Evolutionary conservation across 2,888 invertebrate genomes (phyloP).

Genomic region (Dyspetes luteomarginatus): DNA sequence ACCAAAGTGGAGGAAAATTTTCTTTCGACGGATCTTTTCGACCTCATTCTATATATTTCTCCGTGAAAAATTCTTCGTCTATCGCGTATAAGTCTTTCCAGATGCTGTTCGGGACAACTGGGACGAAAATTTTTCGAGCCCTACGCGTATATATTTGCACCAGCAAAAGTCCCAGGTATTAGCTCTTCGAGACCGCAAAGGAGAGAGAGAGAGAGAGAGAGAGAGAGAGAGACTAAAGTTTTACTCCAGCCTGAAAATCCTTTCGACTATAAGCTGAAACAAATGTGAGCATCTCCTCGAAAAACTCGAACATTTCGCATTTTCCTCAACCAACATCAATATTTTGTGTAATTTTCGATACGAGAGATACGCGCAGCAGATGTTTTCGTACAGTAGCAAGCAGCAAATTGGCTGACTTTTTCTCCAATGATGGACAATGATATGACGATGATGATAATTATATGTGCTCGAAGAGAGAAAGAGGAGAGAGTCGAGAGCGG

Average conservation of each 20-base stretch:
- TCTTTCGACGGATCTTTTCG: slow-evolving; percentile 27
- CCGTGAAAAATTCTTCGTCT: slow-evolving; percentile 16
- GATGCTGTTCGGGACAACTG: slow-evolving; percentile 71
- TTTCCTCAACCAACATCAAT: neutral
- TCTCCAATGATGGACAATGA: neutral
- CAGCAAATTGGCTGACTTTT: neutral
- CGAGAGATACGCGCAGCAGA: neutral
- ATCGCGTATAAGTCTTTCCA: slow-evolving; percentile 77
- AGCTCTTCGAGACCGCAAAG: slow-evolving; percentile 24
- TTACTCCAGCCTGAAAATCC: slow-evolving; percentile 26
- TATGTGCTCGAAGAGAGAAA: slow-evolving; percentile 7
- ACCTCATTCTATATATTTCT: slow-evolving; percentile 55
- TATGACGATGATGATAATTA: slow-evolving; percentile 32
- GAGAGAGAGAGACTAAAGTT: slow-evolving; percentile 19
- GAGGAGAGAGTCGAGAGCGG: slow-evolving; percentile 5
- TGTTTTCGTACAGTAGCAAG: neutral
- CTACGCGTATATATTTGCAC: slow-evolving; percentile 38
- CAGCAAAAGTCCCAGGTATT: slow-evolving; percentile 40
- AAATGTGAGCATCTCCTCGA: slow-evolving; percentile 60
- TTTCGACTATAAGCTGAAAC: slow-evolving; percentile 65
- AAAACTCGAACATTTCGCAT: slow-evolving; percentile 22
- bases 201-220: slow-evolving; percentile 45
- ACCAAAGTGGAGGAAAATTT: neutral
- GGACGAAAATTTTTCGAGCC: slow-evolving; percentile 40
- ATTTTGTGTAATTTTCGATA: neutral